Base-by-base conservation (phyloP, 2,888 invertebrate genomes). In the Lydus trimaculatus region DNA sequence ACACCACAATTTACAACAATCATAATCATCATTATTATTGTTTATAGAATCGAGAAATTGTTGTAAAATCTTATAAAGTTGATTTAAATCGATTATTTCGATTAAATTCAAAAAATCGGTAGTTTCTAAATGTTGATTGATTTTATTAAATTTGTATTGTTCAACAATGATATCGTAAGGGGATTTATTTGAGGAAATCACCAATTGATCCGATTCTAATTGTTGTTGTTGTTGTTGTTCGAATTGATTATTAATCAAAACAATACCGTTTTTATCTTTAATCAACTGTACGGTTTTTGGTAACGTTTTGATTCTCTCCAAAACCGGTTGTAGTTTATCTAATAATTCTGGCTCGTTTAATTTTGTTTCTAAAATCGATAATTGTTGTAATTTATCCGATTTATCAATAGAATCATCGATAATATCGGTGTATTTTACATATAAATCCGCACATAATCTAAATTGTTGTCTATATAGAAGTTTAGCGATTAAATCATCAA, bases 401-500 rank as follows among this genome's bases (percentile, higher is more conserved):
- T 86, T 76, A 69, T 83, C 85, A 71, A 87, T 73, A 48, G 83
- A 82, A 15, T 84, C 81, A 25, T 88, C 76, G 48, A 92, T 84
- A 76, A 89, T 87, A 62, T 88, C 84, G 58, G 83, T 85, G 78
- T 88, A 89, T 73, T 87, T 82, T 73, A 86, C 84, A 84, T 91
- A 91, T 20, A 91, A 79, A 75, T 89, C 87, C 31, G 88, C 86
- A 81, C 92, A 92, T 28, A 91, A 83, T 33, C 81, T 78, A 82
- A 89, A 91, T 74, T 90, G 89, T 77, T 90, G 90, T 65, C 87
- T 87, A 61, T 90, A 84, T 78, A 89, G 90, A 75, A 90, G 87
- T 78, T 88, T 88, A 20, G 91, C 77, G 75, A 92, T 84, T 80
- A 91, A 88, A 71, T 88, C 88, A 75, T 92, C 91, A 33, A 91